These are phyloP conservation scores for Ernsta delagoae DNA, from an alignment of 2,888 invertebrate species.

Conservation along the genomic window DNA sequence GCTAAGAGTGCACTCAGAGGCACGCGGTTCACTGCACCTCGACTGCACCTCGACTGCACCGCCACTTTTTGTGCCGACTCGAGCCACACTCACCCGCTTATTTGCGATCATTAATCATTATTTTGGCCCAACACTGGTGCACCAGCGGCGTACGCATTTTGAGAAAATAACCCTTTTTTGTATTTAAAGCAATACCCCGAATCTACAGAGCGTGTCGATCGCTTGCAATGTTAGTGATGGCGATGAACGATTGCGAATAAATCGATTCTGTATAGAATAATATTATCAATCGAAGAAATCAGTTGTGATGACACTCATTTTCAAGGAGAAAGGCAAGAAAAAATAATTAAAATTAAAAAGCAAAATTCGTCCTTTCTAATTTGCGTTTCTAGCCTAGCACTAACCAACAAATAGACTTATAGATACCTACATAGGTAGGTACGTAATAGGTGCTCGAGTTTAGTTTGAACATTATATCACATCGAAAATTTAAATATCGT, in stretches of 20 bases:
- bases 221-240: slow-evolving; percentile 5
- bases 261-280: neutral
- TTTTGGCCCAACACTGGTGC: slow-evolving; percentile 71
- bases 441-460: too few species aligned
- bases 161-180: slow-evolving; percentile 83
- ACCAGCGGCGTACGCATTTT: slow-evolving; percentile 66
- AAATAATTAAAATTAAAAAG: too few species aligned
- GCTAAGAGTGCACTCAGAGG: too few species aligned
- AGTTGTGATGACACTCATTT: neutral
- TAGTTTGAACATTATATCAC: too few species aligned
- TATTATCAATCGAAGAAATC: too few species aligned
- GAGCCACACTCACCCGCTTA: slow-evolving; percentile 78
- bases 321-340: too few species aligned
- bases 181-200: slow-evolving; percentile 56
- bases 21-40: slow-evolving; percentile 62
- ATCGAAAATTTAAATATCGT: too few species aligned
- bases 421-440: too few species aligned
- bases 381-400: too few species aligned
- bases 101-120: slow-evolving; percentile 85
- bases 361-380: too few species aligned
- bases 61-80: slow-evolving; percentile 68
- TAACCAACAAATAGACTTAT: too few species aligned
- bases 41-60: slow-evolving; percentile 55
- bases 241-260: slow-evolving; percentile 5
- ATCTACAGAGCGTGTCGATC: slow-evolving; percentile 57